Conservation (phyloP, 1,140 invertebrate species). For the Musca vetustissima region DNA sequence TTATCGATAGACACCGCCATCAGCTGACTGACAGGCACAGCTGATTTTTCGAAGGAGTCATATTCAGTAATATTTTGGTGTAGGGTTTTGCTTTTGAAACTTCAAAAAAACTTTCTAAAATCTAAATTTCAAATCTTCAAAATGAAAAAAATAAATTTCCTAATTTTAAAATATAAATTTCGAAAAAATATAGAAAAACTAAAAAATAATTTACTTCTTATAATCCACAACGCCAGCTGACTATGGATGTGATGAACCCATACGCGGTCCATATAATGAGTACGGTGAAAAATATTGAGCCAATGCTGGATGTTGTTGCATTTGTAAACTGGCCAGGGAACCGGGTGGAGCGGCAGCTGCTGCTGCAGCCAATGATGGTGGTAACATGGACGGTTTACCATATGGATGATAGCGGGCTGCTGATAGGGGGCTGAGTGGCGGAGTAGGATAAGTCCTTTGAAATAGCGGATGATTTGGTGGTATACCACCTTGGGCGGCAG, state of each 20-base stretch:
- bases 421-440: conserved; percentile 79
- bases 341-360: conserved; percentile 52
- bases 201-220: neutral
- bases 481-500: conserved; percentile 55
- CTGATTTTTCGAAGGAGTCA: too few species aligned
- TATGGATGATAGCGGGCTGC: conserved; percentile 85
- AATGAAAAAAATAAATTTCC: too few species aligned
- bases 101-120: too few species aligned
- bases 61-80: too few species aligned
- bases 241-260: conserved; percentile 69
- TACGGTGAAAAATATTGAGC: conserved; percentile 83
- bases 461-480: conserved; percentile 69
- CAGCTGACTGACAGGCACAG: too few species aligned
- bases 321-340: conserved; percentile 62
- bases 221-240: conserved; percentile 29
- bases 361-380: conserved; percentile 39
- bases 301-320: conserved; percentile 68
- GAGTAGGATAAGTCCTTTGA: conserved; percentile 81
- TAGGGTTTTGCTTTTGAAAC: too few species aligned
- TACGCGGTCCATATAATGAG: conserved; percentile 80
- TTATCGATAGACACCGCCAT: too few species aligned
- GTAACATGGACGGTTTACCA: conserved; percentile 70
- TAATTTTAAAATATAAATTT: too few species aligned
- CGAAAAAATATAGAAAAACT: too few species aligned
- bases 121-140: too few species aligned